These are phyloP conservation scores for Polydrusus tereticollis DNA, from an alignment of 2,888 invertebrate genomes.

Conservation along the genomic window DNA sequence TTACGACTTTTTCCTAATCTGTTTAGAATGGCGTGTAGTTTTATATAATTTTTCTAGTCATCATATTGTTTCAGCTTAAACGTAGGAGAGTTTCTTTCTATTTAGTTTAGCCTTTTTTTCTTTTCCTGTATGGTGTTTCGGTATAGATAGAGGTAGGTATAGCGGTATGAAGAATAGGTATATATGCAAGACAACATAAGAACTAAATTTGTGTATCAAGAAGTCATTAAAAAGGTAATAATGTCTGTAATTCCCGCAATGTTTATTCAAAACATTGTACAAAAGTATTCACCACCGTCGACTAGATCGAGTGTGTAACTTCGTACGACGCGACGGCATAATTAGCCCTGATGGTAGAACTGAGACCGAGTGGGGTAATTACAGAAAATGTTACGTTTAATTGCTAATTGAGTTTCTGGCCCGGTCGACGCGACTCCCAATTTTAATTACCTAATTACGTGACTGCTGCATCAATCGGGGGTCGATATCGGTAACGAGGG, in stretches of 20 bases:
- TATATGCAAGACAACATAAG: no score
- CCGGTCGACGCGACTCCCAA: slow-evolving; percentile 70
- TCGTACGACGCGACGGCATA: slow-evolving; percentile 31
- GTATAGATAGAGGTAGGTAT: no score
- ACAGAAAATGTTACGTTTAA: slow-evolving; percentile 73
- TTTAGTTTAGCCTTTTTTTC: no score
- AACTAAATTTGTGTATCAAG: no score
- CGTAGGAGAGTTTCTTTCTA: no score
- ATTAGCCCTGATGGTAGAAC: slow-evolving; percentile 40
- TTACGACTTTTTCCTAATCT: no score
- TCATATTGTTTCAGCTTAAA: no score
- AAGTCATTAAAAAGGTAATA: neutral
- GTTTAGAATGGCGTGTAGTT: no score
- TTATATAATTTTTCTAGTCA: no score
- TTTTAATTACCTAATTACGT: slow-evolving; percentile 74
- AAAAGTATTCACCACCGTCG: neutral
- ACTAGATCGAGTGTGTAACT: slow-evolving; percentile 39
- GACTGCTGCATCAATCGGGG: slow-evolving; percentile 58
- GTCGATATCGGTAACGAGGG: slow-evolving; percentile 33
- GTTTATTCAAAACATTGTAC: slow-evolving; percentile 5
- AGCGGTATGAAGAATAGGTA: no score
- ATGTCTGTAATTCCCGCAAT: neutral
- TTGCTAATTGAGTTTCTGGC: slow-evolving; percentile 73
- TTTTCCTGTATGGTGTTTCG: no score
- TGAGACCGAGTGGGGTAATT: slow-evolving; percentile 65